Base-by-base conservation (phyloP, 1,140 invertebrate species). In the Odontomachus brunneus region DNA sequence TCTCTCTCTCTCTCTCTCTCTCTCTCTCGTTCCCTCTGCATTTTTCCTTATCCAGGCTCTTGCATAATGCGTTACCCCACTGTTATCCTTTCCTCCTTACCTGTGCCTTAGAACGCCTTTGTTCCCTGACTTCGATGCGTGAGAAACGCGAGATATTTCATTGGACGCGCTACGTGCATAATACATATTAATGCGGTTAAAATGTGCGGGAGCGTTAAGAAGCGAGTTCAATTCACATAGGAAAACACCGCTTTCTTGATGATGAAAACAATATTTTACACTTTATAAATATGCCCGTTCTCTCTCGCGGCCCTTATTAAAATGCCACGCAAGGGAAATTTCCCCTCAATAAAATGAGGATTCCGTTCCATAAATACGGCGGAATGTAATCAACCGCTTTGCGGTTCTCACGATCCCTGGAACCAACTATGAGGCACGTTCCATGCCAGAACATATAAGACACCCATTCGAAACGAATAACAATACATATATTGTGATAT, bases 351-450 rank as follows among this genome's bases (percentile, higher is more conserved):
- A 73, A 86, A 86, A 86, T 67, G 53, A 19, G 75, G 80, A 63
- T 73, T 26, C 71, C 53, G 63, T 57, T 26, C 38, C 51, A 51
- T 69, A 82, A 86, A 86, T 87, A 86, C 73, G 57, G 33, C 63
- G 51, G 57, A 63, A 84, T 83, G 84, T 84, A 71, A 86, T 81
- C 81, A 85, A 86, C n/a, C n/a, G 67, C 53, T 62, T 81, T 63
- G 82, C 67, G 82, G 72, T 85, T 85, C 82, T 74, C 48, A 53
- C 90, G 86, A 91, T 91, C 90, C 88, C 65, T 51, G 76, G 26
- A 81, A 90, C 78, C 55, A 73, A 66, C 81, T 85, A 85, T 80
- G 74, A 51, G 87, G 89, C 90, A 91, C 91, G 91, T 91, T 88
- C 63, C 67, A 83, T 75, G 71, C 74, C 76, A 65, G 82, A 75